Conservation (phyloP, 2,797 vertebrate genomes). For the Gila robusta region DNA sequence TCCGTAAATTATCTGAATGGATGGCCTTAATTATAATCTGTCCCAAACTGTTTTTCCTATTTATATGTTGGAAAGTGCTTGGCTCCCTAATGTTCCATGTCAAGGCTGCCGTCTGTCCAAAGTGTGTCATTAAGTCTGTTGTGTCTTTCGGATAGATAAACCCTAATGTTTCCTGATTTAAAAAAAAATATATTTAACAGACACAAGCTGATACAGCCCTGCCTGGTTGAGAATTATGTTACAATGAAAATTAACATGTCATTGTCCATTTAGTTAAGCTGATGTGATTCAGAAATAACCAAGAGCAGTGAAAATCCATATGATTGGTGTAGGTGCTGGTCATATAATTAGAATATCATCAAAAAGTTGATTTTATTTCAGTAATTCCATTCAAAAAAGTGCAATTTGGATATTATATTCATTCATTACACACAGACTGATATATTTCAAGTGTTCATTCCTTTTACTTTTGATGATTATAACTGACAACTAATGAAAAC, state of each 20-base stretch:
- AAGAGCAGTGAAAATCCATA: not conserved
- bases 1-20: slow-evolving; percentile 26
- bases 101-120: slow-evolving; percentile 28
- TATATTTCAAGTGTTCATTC: too few relatives aligned
- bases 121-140: slow-evolving; percentile 5
- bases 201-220: not conserved
- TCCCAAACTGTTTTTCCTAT: not conserved
- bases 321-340: too few relatives aligned
- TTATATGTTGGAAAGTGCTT: slow-evolving; percentile 8
- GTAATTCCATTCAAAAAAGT: too few relatives aligned
- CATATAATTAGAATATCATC: too few relatives aligned
- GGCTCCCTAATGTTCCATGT: slow-evolving; percentile 28
- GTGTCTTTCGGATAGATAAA: not conserved
- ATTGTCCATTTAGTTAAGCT: not conserved
- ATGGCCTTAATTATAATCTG: slow-evolving; percentile 39
- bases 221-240: not conserved
- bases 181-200: not conserved
- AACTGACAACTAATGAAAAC: too few relatives aligned
- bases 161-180: not conserved
- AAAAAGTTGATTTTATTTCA: too few relatives aligned
- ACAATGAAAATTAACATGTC: not conserved
- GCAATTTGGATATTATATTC: too few relatives aligned
- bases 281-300: not conserved
- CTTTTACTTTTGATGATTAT: too few relatives aligned
- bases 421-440: too few relatives aligned